Evolutionary conservation across 35 echinoderm and acorn worm species (phyloP).

Genomic region (Antedon bifida): DNA sequence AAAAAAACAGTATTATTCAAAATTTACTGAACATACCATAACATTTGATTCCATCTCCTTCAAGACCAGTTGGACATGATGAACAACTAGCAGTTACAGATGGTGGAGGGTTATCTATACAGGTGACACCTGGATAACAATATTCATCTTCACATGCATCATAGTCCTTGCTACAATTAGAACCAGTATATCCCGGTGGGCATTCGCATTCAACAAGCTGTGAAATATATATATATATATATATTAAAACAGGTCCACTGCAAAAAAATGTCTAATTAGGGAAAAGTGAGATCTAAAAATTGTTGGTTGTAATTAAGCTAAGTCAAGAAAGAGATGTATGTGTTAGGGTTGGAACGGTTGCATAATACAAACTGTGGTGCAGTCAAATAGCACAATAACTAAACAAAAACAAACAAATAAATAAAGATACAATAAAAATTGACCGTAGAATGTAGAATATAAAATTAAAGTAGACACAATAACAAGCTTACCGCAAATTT

Average conservation of each 20-base stretch:
- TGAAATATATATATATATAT: background rate
- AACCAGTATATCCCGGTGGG: constrained; percentile 12
- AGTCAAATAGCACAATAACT: no score
- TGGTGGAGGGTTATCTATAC: constrained; percentile 34
- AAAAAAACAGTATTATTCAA: no score
- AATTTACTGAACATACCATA: constrained; percentile 5
- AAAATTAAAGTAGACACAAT: no score
- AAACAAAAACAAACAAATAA: no score
- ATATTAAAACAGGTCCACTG: background rate
- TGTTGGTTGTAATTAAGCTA: background rate
- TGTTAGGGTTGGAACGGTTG: no score
- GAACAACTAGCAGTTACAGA: constrained; percentile 8
- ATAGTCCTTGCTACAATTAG: constrained; percentile 20
- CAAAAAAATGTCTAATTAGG: background rate
- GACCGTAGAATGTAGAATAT: no score
- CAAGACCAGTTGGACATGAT: constrained; percentile 30
- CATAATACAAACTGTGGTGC: no score
- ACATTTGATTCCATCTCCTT: constrained; percentile 47
- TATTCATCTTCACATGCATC: constrained; percentile 42
- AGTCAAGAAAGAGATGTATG: background rate
- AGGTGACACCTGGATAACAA: constrained; percentile 53
- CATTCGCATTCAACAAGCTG: constrained; percentile 51
- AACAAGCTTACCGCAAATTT: constrained; percentile 44
- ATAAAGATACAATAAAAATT: no score
- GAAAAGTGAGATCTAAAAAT: background rate